phyloP scores from a whole-genome alignment of 2,888 invertebrate species.

The Andrena dorsata region DNA sequence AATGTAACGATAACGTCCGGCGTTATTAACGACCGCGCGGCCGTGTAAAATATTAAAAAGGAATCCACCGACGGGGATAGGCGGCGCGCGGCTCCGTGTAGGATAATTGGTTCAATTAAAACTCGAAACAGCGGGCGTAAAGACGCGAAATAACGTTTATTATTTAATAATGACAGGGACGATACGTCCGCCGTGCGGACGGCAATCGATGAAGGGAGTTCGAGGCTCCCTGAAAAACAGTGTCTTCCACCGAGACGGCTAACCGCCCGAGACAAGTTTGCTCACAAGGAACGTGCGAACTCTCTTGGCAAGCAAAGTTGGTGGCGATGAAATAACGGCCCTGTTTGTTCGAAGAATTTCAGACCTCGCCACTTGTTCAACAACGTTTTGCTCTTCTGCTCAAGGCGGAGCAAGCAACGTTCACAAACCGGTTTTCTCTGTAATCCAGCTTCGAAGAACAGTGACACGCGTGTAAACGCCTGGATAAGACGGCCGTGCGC shows the following conservation, averaged over 20 bases:
- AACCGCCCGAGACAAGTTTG: neutral
- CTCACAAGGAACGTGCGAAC: neutral
- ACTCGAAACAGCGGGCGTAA: neutral
- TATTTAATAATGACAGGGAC: neutral
- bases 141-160: conserved; percentile 8
- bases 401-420: neutral
- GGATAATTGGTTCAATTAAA: conserved; percentile 8
- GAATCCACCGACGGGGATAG: neutral
- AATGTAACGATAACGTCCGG: conserved; percentile 9
- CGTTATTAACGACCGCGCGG: conserved; percentile 4
- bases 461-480: conserved; percentile 86
- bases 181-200: neutral
- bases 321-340: no score
- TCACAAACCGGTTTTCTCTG: conserved; percentile 61
- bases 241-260: no score
- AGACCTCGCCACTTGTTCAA: neutral
- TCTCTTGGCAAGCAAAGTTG: neutral
- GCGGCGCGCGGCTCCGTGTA: neutral
- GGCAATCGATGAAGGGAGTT: neutral
- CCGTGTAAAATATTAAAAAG: conserved; percentile 2
- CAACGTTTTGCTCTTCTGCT: neutral
- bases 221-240: neutral
- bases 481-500: conserved; percentile 85
- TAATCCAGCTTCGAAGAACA: conserved; percentile 74
- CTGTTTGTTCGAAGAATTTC: conserved; percentile 11